Conservation (phyloP, 2,113 vertebrate genomes). For the Leiothrix lutea region DNA sequence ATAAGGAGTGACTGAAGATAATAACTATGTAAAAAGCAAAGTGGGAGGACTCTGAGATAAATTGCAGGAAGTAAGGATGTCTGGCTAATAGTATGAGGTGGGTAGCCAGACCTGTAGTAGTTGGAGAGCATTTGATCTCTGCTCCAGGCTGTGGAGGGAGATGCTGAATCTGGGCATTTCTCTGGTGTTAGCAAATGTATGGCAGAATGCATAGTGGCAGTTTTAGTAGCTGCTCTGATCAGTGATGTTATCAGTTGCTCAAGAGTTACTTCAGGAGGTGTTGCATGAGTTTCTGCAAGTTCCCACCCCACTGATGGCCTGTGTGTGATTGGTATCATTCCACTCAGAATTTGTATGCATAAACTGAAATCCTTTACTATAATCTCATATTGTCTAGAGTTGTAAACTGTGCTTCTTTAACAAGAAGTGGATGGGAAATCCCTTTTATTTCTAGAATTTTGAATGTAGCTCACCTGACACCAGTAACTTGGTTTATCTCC, state of each 20-base stretch:
- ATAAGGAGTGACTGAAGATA: neutral
- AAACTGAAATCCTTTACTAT: neutral
- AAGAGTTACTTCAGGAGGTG: neutral
- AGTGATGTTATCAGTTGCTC: neutral
- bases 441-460: neutral
- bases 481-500: neutral
- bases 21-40: neutral
- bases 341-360: neutral
- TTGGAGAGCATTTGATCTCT: neutral
- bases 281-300: neutral
- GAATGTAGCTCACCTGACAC: neutral
- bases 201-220: neutral
- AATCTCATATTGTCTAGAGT: neutral
- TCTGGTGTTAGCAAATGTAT: neutral
- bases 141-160: neutral
- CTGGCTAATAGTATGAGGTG: neutral
- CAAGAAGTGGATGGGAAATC: neutral
- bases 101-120: neutral
- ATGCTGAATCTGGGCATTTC: neutral
- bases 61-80: neutral
- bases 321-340: neutral
- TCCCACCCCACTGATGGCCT: neutral
- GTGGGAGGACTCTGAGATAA: neutral
- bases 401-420: neutral
- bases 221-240: neutral